These are phyloP conservation scores for Corydoras sp. DNA, from an alignment of 2,113 vertebrate species.

Conservation along the genomic window DNA sequence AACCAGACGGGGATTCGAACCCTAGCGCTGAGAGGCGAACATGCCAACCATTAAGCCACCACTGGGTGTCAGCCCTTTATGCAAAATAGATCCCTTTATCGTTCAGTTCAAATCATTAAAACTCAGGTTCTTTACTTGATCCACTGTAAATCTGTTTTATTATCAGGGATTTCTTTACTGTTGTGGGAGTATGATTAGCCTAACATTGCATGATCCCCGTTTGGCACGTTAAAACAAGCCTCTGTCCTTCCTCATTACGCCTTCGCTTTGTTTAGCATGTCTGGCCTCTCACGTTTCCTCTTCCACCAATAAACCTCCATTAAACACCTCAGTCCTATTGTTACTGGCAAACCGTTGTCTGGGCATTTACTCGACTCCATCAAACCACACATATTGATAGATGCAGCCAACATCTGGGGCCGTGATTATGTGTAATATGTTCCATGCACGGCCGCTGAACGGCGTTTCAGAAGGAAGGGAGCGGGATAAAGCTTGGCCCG, in stretches of 20 bases:
- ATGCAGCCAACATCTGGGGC: constrained; percentile 50
- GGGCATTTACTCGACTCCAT: constrained; percentile 30
- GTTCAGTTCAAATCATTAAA: too few species aligned
- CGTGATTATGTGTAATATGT: constrained; percentile 52
- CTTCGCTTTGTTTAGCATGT: constrained; percentile 2
- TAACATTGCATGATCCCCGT: too few species aligned
- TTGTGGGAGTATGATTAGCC: too few species aligned
- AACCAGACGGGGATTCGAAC: too few species aligned
- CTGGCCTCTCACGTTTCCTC: constrained; percentile 15
- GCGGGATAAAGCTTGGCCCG: constrained; percentile 18
- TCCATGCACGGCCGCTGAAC: constrained; percentile 36
- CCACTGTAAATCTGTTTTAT: too few species aligned
- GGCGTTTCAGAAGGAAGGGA: constrained; percentile 12
- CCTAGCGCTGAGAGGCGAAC: too few species aligned
- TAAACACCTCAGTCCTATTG: constrained; percentile 32
- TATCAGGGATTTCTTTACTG: too few species aligned
- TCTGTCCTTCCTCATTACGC: constrained; percentile 15
- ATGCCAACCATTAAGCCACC: too few species aligned
- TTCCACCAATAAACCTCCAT: constrained; percentile 23
- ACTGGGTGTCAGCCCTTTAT: too few species aligned
- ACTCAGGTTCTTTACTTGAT: too few species aligned
- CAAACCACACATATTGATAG: constrained; percentile 36
- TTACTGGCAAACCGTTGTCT: constrained; percentile 24
- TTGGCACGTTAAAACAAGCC: constrained; percentile 1
- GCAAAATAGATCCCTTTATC: too few species aligned